Percentiles rank a stretch among this genome's conserved stretches.
phyloP scores from a whole-genome alignment of 2,888 invertebrate genomes.

The Hydropsyche betteni region DNA sequence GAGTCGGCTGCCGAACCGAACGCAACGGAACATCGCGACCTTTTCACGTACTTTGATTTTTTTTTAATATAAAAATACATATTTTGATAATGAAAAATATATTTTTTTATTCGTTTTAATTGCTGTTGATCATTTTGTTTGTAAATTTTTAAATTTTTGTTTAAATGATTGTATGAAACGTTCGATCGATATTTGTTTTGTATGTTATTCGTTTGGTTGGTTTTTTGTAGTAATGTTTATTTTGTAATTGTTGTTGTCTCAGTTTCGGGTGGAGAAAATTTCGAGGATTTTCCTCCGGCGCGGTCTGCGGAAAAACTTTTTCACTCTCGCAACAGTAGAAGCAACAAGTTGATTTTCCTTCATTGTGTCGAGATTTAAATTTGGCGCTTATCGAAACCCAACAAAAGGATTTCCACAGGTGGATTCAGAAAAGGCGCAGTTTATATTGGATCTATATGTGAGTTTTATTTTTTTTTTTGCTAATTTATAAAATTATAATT shows the following conservation, averaged over 20 bases:
- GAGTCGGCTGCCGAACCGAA: constrained; percentile 43
- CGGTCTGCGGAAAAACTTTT: constrained; percentile 23
- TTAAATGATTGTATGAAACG: no score
- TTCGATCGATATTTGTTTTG: background rate
- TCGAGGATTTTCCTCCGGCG: background rate
- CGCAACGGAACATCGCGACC: constrained; percentile 16
- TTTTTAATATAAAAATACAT: background rate
- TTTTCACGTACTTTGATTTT: background rate
- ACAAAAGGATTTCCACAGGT: no score
- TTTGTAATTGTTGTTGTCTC: background rate
- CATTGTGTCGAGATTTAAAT: constrained; percentile 9
- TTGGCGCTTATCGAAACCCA: constrained; percentile 4
- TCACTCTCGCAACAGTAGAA: constrained; percentile 10
- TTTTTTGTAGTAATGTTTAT: background rate
- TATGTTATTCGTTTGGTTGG: background rate
- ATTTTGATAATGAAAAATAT: background rate
- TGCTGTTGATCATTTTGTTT: background rate
- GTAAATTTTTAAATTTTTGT: background rate
- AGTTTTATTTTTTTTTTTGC: no score
- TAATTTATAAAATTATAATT: background rate
- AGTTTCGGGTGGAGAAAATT: no score
- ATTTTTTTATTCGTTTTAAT: background rate
- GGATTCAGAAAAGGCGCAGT: no score
- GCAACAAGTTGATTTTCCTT: constrained; percentile 30
- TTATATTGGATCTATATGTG: no score